Evolutionary conservation across 2,888 invertebrate genomes (phyloP).

Genomic region (Papilio gigon): DNA sequence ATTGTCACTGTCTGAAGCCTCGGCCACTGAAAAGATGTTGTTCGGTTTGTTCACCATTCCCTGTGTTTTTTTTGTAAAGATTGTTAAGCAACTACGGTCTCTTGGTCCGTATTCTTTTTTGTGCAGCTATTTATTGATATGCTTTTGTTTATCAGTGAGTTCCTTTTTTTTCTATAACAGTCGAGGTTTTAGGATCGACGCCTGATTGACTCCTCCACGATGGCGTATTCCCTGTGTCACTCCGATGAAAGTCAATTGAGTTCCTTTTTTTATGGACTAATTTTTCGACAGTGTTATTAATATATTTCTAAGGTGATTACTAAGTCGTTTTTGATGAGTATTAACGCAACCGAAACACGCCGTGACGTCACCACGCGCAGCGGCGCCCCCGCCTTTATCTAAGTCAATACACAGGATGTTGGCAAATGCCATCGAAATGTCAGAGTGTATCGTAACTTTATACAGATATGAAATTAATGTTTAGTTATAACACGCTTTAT

Average conservation of each 20-base stretch:
- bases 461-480: background rate
- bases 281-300: background rate
- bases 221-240: no score
- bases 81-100: no score
- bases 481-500: conserved; percentile 2
- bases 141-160: no score
- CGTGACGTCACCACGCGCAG: conserved; percentile 6
- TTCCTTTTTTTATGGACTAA: background rate
- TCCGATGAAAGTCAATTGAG: background rate
- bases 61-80: no score
- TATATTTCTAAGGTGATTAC: background rate
- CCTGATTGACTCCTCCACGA: no score
- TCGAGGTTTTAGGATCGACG: no score
- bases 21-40: no score
- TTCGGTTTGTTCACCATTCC: no score
- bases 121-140: no score
- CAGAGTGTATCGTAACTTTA: background rate
- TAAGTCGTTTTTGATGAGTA: conserved; percentile 26
- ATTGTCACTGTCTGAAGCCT: no score
- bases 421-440: conserved; percentile 27
- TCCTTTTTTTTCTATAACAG: no score
- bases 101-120: no score
- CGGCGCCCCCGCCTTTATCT: background rate
- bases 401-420: background rate
- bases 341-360: conserved; percentile 25